These are phyloP conservation scores for Phrynosoma platyrhinos DNA, from an alignment of 2,113 vertebrate genomes.

Conservation along the genomic window DNA sequence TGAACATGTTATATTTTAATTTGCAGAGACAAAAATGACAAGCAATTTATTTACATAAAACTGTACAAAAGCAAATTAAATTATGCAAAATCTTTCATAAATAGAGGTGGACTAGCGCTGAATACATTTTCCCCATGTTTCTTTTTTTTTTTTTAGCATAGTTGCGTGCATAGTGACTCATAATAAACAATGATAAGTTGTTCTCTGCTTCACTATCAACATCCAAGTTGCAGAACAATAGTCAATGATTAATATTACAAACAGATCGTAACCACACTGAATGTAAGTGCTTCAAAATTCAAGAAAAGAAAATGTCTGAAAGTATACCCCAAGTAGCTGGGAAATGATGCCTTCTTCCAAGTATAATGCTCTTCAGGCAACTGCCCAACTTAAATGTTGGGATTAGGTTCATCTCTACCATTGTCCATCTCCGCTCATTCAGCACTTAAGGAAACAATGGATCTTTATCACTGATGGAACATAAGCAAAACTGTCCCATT, in stretches of 20 bases:
- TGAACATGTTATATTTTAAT: conserved; percentile 99
- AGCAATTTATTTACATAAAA: conserved; percentile 99
- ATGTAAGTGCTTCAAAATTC: conserved; percentile 90
- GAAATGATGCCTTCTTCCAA: conserved; percentile 62
- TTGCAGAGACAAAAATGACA: conserved; percentile 99
- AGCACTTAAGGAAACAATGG: conserved; percentile 46
- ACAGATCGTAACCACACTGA: conserved; percentile 88
- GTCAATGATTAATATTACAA: conserved; percentile 98
- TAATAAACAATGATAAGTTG: conserved; percentile 98
- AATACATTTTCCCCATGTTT: conserved; percentile 97
- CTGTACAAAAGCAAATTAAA: conserved; percentile 99
- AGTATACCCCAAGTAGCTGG: conserved; percentile 83
- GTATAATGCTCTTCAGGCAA: conserved; percentile 43
- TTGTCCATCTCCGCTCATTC: conserved; percentile 40
- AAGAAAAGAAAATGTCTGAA: conserved; percentile 81
- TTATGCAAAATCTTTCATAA: conserved; percentile 99
- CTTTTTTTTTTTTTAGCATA: conserved; percentile 84
- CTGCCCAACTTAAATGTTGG: conserved; percentile 17
- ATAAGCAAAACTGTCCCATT: conserved; percentile 13
- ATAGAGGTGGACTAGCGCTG: conserved; percentile 99
- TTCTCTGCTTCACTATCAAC: conserved; percentile 98
- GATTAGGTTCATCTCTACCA: conserved; percentile 42
- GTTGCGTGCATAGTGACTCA: conserved; percentile 99
- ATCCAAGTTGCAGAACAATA: conserved; percentile 99
- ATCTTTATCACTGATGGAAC: conserved; percentile 45